Conservation (phyloP, 2,113 vertebrate genomes). For the Periophthalmus modestus region DNA sequence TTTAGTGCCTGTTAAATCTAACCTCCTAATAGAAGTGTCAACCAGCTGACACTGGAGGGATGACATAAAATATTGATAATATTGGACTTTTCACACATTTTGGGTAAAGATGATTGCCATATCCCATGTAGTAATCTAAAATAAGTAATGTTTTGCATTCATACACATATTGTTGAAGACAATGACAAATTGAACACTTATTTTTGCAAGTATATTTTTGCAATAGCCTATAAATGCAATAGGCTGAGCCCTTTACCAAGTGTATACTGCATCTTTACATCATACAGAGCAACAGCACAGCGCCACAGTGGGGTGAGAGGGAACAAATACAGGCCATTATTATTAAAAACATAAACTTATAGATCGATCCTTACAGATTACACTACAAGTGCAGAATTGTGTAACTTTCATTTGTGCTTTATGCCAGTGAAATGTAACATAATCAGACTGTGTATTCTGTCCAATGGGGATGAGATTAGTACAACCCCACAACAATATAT, state of each 20-base stretch:
- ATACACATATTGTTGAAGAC: no score
- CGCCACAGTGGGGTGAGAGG: neutral
- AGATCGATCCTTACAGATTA: no score
- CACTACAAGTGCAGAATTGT: no score
- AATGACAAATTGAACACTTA: no score
- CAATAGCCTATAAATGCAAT: no score
- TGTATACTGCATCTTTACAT: neutral
- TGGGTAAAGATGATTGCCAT: neutral
- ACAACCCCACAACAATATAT: conserved; percentile 20
- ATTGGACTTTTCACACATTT: neutral
- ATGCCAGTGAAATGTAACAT: neutral
- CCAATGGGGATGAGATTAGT: neutral
- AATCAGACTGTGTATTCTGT: neutral
- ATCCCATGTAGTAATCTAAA: neutral
- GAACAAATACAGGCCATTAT: neutral
- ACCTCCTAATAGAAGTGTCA: neutral
- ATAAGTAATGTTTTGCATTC: neutral
- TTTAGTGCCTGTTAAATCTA: neutral
- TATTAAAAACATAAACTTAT: no score
- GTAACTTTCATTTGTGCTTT: neutral
- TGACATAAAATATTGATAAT: neutral
- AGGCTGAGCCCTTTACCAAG: neutral
- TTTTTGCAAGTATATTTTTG: no score
- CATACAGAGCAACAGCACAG: neutral
- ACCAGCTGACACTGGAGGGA: neutral